Conservation (phyloP, 2,113 vertebrate genomes). For the Alces alces region DNA sequence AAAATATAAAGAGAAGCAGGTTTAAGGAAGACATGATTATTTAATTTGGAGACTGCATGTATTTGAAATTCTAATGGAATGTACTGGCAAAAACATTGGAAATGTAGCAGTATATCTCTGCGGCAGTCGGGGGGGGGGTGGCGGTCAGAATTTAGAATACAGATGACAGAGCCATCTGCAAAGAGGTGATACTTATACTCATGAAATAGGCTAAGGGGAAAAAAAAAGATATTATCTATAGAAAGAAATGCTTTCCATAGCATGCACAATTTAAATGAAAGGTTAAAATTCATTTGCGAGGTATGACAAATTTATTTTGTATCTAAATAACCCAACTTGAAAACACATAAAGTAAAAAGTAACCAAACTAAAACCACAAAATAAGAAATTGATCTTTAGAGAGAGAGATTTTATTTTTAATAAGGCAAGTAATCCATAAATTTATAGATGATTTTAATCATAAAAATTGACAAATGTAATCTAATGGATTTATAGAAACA, state of each 20-base stretch:
- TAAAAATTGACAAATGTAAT: not conserved
- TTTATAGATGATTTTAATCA: not conserved
- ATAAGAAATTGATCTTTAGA: not conserved
- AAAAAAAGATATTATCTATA: not conserved
- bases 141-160: not conserved
- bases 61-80: not conserved
- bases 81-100: not conserved
- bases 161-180: not conserved
- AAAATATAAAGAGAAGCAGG: not conserved
- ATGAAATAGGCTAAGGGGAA: not conserved
- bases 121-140: accelerated
- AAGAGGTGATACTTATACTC: not conserved
- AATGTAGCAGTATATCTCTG: not conserved
- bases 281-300: not conserved
- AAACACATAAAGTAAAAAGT: not conserved
- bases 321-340: not conserved
- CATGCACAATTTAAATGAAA: not conserved
- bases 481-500: not conserved
- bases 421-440: not conserved
- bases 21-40: not conserved
- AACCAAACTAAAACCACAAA: not conserved
- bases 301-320: not conserved
- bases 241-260: not conserved
- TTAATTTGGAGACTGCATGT: not conserved
- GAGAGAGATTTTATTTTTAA: not conserved